Percentiles rank a stretch among this genome's conserved stretches.
phyloP scores from a whole-genome alignment of 2,113 vertebrate species.

The Triplophysa rosa region DNA sequence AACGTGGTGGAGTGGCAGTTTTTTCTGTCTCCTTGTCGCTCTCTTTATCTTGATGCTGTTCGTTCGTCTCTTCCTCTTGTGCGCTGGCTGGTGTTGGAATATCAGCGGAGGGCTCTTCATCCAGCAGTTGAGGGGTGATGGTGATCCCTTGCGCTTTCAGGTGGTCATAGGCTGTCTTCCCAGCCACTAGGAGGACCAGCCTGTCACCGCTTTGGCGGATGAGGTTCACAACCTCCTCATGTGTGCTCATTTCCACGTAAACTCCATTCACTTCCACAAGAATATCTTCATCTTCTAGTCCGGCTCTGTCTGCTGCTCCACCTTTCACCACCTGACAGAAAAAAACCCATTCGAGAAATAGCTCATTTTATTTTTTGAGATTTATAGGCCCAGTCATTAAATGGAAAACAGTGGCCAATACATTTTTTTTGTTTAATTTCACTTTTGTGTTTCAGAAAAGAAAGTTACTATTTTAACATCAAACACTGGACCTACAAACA shows the following conservation, averaged over 20 bases:
- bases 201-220: constrained; percentile 74
- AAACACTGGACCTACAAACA: not conserved
- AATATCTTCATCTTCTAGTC: constrained; percentile 80
- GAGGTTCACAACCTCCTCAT: constrained; percentile 79
- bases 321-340: constrained; percentile 77
- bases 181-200: constrained; percentile 82
- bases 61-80: constrained; percentile 18
- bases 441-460: too few relatives aligned
- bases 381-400: too few relatives aligned
- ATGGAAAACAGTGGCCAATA: too few relatives aligned
- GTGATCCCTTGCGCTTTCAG: constrained; percentile 76
- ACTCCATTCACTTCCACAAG: constrained; percentile 86
- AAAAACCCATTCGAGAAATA: not conserved
- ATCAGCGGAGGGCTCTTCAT: constrained; percentile 38
- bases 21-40: constrained; percentile 9
- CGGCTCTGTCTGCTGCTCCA: constrained; percentile 77
- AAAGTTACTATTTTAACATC: not conserved
- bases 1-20: constrained; percentile 50
- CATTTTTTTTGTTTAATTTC: too few relatives aligned
- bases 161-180: constrained; percentile 73
- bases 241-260: constrained; percentile 77
- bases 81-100: constrained; percentile 30
- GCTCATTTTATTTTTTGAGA: not conserved
- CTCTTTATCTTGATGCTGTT: not conserved
- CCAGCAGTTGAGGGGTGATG: constrained; percentile 70